Evolutionary conservation across 2,113 vertebrate species (phyloP), one percentile per base, ranked within the genome.

Genomic region (Sinocyclocheilus maitianheensis): DNA sequence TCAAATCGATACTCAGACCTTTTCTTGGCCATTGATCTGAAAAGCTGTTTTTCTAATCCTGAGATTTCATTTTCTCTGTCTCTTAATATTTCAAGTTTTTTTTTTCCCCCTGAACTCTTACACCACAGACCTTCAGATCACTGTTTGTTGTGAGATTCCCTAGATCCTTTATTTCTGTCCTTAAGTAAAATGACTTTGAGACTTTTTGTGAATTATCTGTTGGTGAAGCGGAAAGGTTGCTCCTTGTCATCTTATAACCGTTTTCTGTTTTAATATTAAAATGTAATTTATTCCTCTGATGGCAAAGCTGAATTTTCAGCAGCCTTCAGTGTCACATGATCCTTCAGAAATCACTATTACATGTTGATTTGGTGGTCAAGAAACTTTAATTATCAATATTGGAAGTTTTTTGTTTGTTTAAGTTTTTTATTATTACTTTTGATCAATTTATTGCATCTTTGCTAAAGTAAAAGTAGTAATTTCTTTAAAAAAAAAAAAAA

Each of bases 1-100:
- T 14, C 88, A 76, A 86, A 93, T 94, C 94, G 87, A 94, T 94
- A 91, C 81, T 0, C 53, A 58, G 87, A 94, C 93, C 94, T 94
- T 93, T 93, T 86, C 84, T 79, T 87, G 86, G 83, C 46, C 85
- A 89, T 85, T 90, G 91, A 92, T 94, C 89, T 91, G 90, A 88
- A 85, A 90, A 86, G 83, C 48, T 58, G 67, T 89, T 69, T 90
- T 90, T 91, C 81, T 89, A 80, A 85, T 89, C 80, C 80, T 48
- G 53, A 87, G 62, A 81, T 89, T 83, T 81, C 18, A 83, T 85
- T 88, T 88, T 85, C 83, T 85, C 18, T 37, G 3, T 43, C 12
- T 78, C 75, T 77, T 51, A 58, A 34, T 78, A 12, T 34, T 43
- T 43, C 9, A 67, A 16, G 20, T 37, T 46, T 65, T 89, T 78